Conservation (phyloP, 2,113 vertebrate genomes). For the Serinus canaria region DNA sequence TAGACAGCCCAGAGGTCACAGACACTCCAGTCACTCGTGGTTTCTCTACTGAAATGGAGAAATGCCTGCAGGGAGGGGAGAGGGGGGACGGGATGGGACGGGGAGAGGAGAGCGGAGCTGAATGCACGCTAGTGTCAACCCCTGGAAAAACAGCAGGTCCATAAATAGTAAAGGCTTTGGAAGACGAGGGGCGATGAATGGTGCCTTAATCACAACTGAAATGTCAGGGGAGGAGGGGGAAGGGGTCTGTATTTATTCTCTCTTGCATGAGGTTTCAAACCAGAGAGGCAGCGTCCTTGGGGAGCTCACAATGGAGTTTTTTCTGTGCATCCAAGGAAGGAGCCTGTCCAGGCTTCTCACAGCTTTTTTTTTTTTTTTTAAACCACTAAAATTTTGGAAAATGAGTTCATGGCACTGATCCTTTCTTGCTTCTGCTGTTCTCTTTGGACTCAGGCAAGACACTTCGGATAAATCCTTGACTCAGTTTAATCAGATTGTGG, state of each 20-base stretch:
- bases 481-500: background rate
- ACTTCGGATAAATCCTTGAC: background rate
- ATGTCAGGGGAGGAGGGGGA: conserved; percentile 49
- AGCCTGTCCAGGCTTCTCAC: background rate
- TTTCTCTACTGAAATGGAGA: conserved; percentile 66
- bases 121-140: conserved; percentile 23
- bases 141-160: conserved; percentile 54
- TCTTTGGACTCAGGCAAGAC: background rate
- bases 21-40: conserved; percentile 69
- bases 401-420: background rate
- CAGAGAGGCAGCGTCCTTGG: background rate
- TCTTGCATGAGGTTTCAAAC: conserved; percentile 2
- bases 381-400: background rate
- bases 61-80: conserved; percentile 57
- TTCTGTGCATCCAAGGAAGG: background rate
- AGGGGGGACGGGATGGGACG: background rate
- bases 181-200: conserved; percentile 26
- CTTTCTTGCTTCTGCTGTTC: background rate
- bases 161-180: conserved; percentile 58
- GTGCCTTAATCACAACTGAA: conserved; percentile 52
- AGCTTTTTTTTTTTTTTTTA: background rate
- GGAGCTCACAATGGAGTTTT: conserved; percentile 4
- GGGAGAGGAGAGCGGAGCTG: background rate
- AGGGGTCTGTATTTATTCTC: conserved; percentile 23
- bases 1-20: conserved; percentile 66